phyloP scores from a whole-genome alignment of 2,888 invertebrate species.

The Agrochola macilenta region DNA sequence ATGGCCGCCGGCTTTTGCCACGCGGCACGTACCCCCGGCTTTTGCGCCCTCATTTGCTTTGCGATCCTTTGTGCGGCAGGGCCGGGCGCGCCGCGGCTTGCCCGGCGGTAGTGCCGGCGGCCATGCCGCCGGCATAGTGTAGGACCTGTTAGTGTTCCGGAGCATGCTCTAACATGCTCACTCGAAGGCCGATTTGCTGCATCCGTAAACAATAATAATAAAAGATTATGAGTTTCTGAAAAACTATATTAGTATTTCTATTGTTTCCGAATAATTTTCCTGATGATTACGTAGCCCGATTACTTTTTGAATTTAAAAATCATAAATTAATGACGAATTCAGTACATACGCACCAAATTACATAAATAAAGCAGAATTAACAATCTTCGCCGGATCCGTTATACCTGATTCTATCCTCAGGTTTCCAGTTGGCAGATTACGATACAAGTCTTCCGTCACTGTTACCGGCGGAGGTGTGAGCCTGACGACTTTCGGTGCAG shows the following conservation, averaged over 20 bases:
- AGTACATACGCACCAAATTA: constrained; percentile 6
- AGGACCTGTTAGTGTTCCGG: too few relatives aligned
- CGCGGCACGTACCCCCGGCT: too few relatives aligned
- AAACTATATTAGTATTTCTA: background rate
- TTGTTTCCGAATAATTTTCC: background rate
- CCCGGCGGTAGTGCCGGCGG: too few relatives aligned
- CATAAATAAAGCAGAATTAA: constrained; percentile 46
- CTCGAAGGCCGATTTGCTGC: background rate
- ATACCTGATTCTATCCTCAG: constrained; percentile 69
- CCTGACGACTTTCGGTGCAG: constrained; percentile 23
- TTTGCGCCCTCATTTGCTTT: too few relatives aligned
- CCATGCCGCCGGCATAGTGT: too few relatives aligned
- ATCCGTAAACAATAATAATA: background rate
- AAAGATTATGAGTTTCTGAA: background rate
- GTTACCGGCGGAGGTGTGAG: constrained; percentile 54
- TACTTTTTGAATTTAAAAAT: background rate
- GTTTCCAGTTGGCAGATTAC: constrained; percentile 71
- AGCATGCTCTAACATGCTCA: background rate
- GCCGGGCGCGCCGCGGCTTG: too few relatives aligned
- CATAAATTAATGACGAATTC: background rate
- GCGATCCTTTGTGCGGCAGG: too few relatives aligned
- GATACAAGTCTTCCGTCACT: constrained; percentile 55
- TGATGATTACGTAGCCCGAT: background rate
- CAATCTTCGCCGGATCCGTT: constrained; percentile 54
- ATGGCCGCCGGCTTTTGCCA: too few relatives aligned